Percentiles rank a stretch among this genome's conserved stretches.
phyloP scores from a whole-genome alignment of 1,140 invertebrate genomes.

The Nephila pilipes region DNA sequence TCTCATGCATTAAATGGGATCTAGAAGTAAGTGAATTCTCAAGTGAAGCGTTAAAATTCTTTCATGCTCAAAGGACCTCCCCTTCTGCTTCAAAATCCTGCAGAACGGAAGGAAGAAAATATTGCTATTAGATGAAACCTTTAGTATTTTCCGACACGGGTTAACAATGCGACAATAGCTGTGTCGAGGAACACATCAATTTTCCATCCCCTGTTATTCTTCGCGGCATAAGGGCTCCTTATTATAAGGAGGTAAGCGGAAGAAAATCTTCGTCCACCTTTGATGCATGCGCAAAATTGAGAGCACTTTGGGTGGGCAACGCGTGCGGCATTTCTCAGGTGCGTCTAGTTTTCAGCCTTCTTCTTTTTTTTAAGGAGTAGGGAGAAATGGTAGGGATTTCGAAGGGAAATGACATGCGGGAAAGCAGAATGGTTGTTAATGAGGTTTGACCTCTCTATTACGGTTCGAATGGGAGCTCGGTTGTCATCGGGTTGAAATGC shows the following conservation, averaged over 20 bases:
- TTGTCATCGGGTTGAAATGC: conserved; percentile 49
- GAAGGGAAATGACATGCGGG: background rate
- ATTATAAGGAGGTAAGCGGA: conserved; percentile 39
- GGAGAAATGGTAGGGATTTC: conserved; percentile 50
- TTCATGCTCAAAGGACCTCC: background rate
- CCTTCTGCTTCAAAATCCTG: background rate
- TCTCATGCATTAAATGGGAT: conserved; percentile 5
- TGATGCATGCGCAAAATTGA: conserved; percentile 20
- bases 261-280: conserved; percentile 9
- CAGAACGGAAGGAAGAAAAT: background rate
- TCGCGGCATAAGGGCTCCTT: conserved; percentile 48
- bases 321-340: conserved; percentile 61
- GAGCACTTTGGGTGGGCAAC: conserved; percentile 65
- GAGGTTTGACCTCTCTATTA: conserved; percentile 68
- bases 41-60: conserved; percentile 11
- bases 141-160: conserved; percentile 32
- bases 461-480: conserved; percentile 14
- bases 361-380: conserved; percentile 8
- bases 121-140: background rate
- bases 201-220: background rate
- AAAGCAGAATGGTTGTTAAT: conserved; percentile 64
- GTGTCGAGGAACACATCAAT: conserved; percentile 11
- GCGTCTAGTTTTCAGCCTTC: background rate
- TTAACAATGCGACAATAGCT: conserved; percentile 48
- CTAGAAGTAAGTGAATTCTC: background rate